Base-by-base conservation (phyloP, 1,140 invertebrate genomes). In the Aphelinus atriplicis region DNA sequence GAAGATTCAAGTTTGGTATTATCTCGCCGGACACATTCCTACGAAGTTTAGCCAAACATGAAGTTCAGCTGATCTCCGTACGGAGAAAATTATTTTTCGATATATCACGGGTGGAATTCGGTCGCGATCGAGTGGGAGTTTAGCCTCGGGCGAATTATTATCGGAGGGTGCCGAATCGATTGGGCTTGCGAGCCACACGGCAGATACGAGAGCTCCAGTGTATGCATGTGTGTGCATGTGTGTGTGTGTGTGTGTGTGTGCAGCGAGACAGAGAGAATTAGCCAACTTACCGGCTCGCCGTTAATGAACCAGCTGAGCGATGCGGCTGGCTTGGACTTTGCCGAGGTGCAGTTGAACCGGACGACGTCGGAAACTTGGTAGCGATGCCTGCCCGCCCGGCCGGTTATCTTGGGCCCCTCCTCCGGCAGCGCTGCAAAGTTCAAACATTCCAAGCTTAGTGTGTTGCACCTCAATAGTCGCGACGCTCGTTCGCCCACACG, bases 221-320 rank as follows among this genome's bases (percentile, higher is more conserved):
- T 0, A 0, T 26, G 26, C 26, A 26, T 63, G 7, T 55, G 47
- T 62, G 26, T 62, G 4, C 26, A 26, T 63, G 7, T 55, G 47
- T 63, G 7, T 55, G 47, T 63, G 7, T 55, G 47, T 63, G 7
- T 55, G 47, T 62, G 26, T 62, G 4, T 47, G 47, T 62, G 10
- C 47, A 7, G 61, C 7, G 4, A 9, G 10, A 66, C 26, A 50
- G 46, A 57, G 42, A 56, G 7, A 66, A 26, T 26, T 46, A 5
- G 45, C 3, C 1, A 76, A 84, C 86, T 87, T 88, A 92, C 93
- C 73, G 89, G 89, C 66, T 93, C 91, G 45, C 92, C 91, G 81
- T 95, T 94, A 79, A 95, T 91, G 83, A 91, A 93, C 93, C 93
- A 95, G 42, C 88, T 89, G 48, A 94, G 88, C 57, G 89, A 89